Evolutionary conservation across 2,113 vertebrate species (phyloP).

Genomic region (Condylura cristata): DNA sequence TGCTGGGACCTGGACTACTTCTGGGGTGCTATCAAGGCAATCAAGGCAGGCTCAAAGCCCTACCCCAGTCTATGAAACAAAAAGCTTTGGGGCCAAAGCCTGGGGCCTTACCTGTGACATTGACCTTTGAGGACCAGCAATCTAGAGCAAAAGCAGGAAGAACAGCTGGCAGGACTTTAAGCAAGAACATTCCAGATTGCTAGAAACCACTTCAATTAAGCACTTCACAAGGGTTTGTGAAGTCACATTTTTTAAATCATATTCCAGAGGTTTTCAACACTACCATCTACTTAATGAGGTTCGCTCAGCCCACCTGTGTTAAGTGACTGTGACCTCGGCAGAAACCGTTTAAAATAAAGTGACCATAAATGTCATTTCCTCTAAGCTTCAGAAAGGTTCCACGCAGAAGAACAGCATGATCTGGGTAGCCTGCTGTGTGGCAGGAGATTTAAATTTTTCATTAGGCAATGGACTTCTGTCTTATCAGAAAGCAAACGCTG

Average conservation of each 20-base stretch:
- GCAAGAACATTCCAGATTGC: conserved; percentile 28
- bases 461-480: background rate
- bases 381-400: conserved; percentile 50
- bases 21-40: background rate
- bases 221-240: background rate
- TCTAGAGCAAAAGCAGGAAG: background rate
- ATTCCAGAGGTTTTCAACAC: conserved; percentile 42
- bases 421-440: conserved; percentile 15
- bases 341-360: conserved; percentile 57
- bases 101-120: no score
- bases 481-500: conserved; percentile 38
- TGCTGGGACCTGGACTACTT: background rate
- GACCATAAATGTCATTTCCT: background rate
- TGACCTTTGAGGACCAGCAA: background rate
- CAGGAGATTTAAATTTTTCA: background rate
- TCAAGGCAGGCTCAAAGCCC: background rate
- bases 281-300: background rate
- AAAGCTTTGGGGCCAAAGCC: background rate
- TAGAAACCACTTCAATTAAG: background rate
- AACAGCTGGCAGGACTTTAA: conserved; percentile 27
- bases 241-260: conserved; percentile 15
- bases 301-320: background rate
- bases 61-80: background rate
- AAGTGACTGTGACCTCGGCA: conserved; percentile 33
- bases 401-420: background rate